Evolutionary conservation across 2,113 vertebrate genomes (phyloP), one percentile per base, ranked within the genome.

Genomic region (Gallinago undulata): DNA sequence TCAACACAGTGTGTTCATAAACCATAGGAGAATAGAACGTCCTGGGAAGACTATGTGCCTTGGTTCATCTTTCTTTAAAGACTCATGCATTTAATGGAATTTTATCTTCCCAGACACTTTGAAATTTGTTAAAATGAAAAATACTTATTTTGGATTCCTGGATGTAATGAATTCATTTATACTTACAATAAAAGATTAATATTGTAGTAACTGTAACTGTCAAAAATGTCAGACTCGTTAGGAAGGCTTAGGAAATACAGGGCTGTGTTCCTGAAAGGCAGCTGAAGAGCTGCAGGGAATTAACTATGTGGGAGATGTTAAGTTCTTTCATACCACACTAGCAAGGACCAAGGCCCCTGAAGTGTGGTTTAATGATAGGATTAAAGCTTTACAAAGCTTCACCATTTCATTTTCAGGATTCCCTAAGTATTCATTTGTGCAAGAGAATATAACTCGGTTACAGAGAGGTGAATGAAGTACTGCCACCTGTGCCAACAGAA

Each of bases 61-160:
- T 75, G 55, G 30, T 83, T 92, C 24, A 24, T 55, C 69, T 73
- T 80, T 55, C 69, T 73, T 80, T 53, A 93, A 79, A 92, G 62
- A 37, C 27, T 67, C 31, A 6, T 2, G 3, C 24, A 56, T 73
- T 69, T 64, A 91, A n/a, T 18, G 45, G 60, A 89, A 66, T 70
- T 87, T 92, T 66, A 89, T 93, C 81, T 93, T 83, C 62, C 19
- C 33, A 91, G 55, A 85, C n/a, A 92, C 69, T 62, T 15, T 50
- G 13, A 80, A 90, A 83, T 48, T 57, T n/a, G 74, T 69, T 92
- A 86, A 93, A 93, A 90, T 62, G 39, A 90, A 78, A 84, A 92
- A 76, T 33, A 53, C 7, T 70, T 83, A 9, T 64, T 88, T 55
- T 0, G 3, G 11, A 9, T 84, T 90, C 41, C 81, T 89, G 53